Evolutionary conservation across 2,797 vertebrate genomes (phyloP).

Genomic region (Sebastes steindachneri): DNA sequence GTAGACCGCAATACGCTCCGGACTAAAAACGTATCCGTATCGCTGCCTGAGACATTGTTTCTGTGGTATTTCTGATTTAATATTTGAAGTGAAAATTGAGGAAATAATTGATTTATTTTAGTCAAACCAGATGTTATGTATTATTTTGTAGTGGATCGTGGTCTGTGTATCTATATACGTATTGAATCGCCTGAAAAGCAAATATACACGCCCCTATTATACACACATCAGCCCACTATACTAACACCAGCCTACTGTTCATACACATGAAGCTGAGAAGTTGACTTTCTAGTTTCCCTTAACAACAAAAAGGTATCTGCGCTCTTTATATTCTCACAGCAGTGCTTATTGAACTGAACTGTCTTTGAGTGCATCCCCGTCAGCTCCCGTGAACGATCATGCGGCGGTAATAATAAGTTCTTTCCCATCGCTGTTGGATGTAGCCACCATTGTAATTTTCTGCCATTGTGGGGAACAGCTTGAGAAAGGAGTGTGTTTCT

Average conservation of each 20-base stretch:
- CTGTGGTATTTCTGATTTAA: not conserved
- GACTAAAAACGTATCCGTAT: not conserved
- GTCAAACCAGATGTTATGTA: not conserved
- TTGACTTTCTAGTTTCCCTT: not conserved
- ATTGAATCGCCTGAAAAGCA: not conserved
- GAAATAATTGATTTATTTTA: not conserved
- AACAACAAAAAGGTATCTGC: not conserved
- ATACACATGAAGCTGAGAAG: not conserved
- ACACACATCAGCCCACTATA: not conserved
- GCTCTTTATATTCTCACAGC: not conserved
- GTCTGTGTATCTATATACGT: not conserved
- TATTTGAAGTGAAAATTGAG: not conserved
- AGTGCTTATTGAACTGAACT: not conserved
- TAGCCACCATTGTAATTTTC: not conserved
- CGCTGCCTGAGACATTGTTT: not conserved
- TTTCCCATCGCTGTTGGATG: not conserved
- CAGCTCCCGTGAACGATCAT: not conserved
- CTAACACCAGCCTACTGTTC: not conserved
- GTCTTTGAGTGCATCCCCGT: not conserved
- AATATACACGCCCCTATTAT: not conserved
- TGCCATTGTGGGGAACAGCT: not conserved
- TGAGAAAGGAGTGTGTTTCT: not conserved
- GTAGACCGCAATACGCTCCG: too few relatives aligned
- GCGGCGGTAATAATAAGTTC: not conserved
- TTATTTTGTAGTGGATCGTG: not conserved